Evolutionary conservation across 1,140 invertebrate species (phyloP), one percentile per base, ranked within the genome.

Genomic region (Caligus rogercresseyi): DNA sequence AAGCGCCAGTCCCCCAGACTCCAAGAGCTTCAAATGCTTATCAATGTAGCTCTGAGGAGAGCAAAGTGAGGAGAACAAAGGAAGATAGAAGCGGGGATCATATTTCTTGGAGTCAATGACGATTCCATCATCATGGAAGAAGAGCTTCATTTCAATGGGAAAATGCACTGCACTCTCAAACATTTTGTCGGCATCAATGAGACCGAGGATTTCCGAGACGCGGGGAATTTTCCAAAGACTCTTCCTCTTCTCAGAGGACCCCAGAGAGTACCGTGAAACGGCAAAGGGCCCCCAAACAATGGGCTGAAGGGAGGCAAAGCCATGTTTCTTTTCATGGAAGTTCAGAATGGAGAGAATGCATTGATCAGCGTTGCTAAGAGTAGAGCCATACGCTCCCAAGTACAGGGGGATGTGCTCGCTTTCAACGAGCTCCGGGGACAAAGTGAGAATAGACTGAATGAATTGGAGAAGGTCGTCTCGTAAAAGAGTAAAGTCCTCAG

Each of bases 1-100:
- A 25, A 63, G 67, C 66, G 14, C 66, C 63, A n/a, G 25, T 24
- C 1, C 63, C 56, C 26, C 68, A 52, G 23, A 67, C 25, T 4
- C 21, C 14, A 1, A 55, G 26, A 66, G 65, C 61, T 26, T 67
- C 58, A 7, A 67, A 58, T 11, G 61, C n/a, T 54, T 55, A 58
- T 69, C 67, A 58, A 67, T 66, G 62, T 67, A 66, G 56, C 68
- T 68, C 24, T 64, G 66, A 19, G 66, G 64, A 18, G 67, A 64
- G 19, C 68, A 53, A 3, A 61, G 25, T 52, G 68, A 64, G 58
- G 66, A 68, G 13, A 69, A 14, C 13, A 68, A 24, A 4, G 65
- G 67, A 1, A 69, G 52, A 0, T 68, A 26, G 54, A 69, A 69
- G 25, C 64, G 19, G 23, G 68, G 31, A 52, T 69, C 66, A 64